These are phyloP conservation scores for Burhinus oedicnemus DNA, from an alignment of 2,113 vertebrate genomes.

Conservation along the genomic window DNA sequence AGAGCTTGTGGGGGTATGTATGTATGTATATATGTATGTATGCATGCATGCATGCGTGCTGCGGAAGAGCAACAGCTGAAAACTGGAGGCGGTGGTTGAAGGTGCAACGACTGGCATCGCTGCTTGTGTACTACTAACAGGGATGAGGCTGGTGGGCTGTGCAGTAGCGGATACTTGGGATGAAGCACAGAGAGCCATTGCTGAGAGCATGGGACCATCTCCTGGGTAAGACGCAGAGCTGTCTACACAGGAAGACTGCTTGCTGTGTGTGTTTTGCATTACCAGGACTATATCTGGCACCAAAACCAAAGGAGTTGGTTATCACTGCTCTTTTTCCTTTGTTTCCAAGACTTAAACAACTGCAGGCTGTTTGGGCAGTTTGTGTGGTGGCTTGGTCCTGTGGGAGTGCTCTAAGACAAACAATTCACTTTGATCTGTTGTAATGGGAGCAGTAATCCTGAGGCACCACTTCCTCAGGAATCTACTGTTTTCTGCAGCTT, in stretches of 20 bases:
- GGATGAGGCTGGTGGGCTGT: neutral
- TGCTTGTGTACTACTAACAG: neutral
- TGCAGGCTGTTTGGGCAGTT: neutral
- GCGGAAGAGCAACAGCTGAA: neutral
- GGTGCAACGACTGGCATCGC: accelerated
- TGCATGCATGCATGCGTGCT: neutral
- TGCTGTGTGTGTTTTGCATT: neutral
- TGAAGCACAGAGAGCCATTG: neutral
- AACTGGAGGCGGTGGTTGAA: neutral
- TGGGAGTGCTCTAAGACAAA: constrained; percentile 40
- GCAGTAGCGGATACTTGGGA: neutral
- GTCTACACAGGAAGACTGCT: neutral
- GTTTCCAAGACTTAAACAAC: constrained; percentile 42
- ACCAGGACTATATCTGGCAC: neutral
- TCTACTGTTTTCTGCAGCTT: neutral
- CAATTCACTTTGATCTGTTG: constrained; percentile 52
- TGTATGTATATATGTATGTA: neutral
- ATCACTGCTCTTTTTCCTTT: constrained; percentile 11
- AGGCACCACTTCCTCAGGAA: constrained; percentile 9
- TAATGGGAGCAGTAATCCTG: constrained; percentile 14
- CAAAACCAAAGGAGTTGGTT: constrained; percentile 20
- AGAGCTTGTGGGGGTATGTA: accelerated
- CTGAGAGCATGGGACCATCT: neutral
- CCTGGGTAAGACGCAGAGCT: neutral
- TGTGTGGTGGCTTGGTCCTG: constrained; percentile 12